Percentiles rank a stretch among this genome's conserved stretches.
These are phyloP conservation scores for Pygocentrus nattereri DNA, from an alignment of 2,797 vertebrate genomes.

Conservation along the genomic window DNA sequence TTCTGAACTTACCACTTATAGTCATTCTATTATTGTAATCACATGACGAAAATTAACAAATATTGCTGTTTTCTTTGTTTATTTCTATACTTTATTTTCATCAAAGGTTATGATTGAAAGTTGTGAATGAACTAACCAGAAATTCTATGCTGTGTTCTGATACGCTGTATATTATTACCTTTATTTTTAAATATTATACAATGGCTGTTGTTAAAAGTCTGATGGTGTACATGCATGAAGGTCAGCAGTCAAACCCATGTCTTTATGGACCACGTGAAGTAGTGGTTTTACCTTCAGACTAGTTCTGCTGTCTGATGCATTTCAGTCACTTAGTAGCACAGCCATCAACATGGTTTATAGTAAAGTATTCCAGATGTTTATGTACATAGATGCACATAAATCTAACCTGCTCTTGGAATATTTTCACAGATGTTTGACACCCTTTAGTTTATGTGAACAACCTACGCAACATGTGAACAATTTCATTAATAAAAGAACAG, in stretches of 20 bases:
- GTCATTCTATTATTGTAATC: constrained; percentile 48
- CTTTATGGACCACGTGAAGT: neutral
- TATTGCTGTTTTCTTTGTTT: constrained; percentile 54
- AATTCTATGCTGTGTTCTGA: constrained; percentile 53
- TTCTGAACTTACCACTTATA: constrained; percentile 52
- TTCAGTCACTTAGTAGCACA: constrained; percentile 1
- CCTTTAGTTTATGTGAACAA: constrained; percentile 1
- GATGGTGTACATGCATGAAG: constrained; percentile 24
- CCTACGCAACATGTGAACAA: neutral
- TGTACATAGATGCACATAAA: constrained; percentile 11
- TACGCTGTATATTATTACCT: constrained; percentile 43
- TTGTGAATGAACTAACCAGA: constrained; percentile 51
- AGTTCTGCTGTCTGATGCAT: constrained; percentile 25
- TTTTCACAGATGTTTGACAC: constrained; percentile 14
- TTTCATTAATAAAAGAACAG: constrained; percentile 1
- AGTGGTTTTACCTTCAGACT: constrained; percentile 19
- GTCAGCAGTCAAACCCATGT: constrained; percentile 3
- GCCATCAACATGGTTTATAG: neutral
- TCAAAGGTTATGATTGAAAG: constrained; percentile 14
- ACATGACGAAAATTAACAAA: constrained; percentile 47
- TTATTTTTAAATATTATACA: constrained; percentile 45
- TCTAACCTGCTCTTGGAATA: constrained; percentile 28
- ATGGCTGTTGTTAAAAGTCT: constrained; percentile 10
- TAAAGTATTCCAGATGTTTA: neutral
- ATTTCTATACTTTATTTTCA: constrained; percentile 39